A percentile compares a stretch with the other conserved stretches of the same genome.
phyloP scores from a whole-genome alignment of 2,113 vertebrate genomes.

The Tiliqua scincoides region DNA sequence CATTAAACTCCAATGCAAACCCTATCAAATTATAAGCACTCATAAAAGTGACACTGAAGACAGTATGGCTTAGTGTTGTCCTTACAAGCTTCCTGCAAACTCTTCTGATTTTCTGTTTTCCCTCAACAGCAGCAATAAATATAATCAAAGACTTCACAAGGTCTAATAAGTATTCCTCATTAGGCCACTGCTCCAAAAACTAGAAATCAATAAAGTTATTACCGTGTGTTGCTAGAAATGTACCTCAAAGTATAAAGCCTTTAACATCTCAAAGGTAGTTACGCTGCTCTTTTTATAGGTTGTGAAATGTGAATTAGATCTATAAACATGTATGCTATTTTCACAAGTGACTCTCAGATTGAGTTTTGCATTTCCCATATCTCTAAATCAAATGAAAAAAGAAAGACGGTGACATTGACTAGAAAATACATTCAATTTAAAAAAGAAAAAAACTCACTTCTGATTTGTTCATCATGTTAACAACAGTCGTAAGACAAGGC shows the following conservation, averaged over 20 bases:
- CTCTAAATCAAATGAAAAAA: conserved; percentile 6
- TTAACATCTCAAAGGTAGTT: conserved; percentile 9
- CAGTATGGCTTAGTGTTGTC: neutral
- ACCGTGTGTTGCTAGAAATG: neutral
- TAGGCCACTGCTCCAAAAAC: neutral
- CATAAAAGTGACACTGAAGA: neutral
- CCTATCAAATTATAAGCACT: neutral
- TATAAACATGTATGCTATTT: neutral
- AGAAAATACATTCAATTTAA: neutral
- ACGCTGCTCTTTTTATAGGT: neutral
- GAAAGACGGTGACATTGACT: neutral
- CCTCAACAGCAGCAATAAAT: neutral
- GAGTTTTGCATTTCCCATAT: neutral
- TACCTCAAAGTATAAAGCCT: neutral
- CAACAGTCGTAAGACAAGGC: neutral
- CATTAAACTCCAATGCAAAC: neutral
- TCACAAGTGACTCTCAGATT: conserved; percentile 6
- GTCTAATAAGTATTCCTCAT: neutral
- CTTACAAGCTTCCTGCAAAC: neutral
- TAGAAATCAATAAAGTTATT: neutral
- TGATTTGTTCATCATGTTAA: neutral
- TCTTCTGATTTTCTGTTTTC: neutral
- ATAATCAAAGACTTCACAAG: neutral
- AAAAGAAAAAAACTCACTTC: neutral
- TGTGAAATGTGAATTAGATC: neutral